phyloP scores from a whole-genome alignment of 2,888 invertebrate genomes.

The Drosophila paranaensis region DNA sequence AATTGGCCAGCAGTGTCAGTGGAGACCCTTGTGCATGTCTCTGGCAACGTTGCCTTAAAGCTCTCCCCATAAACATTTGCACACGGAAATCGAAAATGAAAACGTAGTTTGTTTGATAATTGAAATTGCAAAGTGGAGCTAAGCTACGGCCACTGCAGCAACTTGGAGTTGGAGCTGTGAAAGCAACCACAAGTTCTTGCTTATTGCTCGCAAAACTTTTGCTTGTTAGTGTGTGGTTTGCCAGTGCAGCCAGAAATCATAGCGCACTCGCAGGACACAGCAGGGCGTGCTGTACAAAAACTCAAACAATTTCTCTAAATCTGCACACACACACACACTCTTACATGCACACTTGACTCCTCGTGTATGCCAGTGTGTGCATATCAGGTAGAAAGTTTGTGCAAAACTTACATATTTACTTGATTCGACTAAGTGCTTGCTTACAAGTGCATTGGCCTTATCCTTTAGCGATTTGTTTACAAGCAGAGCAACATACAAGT shows the following conservation, averaged over 20 bases:
- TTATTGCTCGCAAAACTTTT: conserved; percentile 65
- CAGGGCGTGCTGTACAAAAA: conserved; percentile 33
- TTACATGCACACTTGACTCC: conserved; percentile 14
- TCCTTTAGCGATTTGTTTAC: conserved; percentile 74
- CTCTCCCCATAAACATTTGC: conserved; percentile 59
- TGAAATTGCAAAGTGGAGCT: conserved; percentile 59
- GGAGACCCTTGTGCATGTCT: conserved; percentile 1
- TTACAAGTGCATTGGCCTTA: conserved; percentile 70
- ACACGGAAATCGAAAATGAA: conserved; percentile 61
- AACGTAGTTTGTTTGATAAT: conserved; percentile 52
- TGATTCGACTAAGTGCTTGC: conserved; percentile 75
- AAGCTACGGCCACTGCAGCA: not conserved
- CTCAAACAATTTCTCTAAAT: conserved; percentile 69
- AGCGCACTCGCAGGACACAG: conserved; percentile 31
- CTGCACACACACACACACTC: conserved; percentile 27
- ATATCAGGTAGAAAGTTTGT: conserved; percentile 56
- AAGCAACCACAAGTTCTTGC: conserved; percentile 65
- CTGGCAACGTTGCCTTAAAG: conserved; percentile 19
- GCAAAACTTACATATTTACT: conserved; percentile 72
- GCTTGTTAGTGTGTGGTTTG: conserved; percentile 70
- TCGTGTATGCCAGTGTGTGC: conserved; percentile 4
- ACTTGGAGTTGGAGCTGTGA: conserved; percentile 24
- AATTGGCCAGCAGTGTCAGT: conserved; percentile 47
- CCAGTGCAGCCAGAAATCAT: conserved; percentile 64
- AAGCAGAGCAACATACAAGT: conserved; percentile 25